Evolutionary conservation across 1,140 invertebrate species (phyloP), one percentile per base, ranked within the genome.

Genomic region (Drusus annulatus): DNA sequence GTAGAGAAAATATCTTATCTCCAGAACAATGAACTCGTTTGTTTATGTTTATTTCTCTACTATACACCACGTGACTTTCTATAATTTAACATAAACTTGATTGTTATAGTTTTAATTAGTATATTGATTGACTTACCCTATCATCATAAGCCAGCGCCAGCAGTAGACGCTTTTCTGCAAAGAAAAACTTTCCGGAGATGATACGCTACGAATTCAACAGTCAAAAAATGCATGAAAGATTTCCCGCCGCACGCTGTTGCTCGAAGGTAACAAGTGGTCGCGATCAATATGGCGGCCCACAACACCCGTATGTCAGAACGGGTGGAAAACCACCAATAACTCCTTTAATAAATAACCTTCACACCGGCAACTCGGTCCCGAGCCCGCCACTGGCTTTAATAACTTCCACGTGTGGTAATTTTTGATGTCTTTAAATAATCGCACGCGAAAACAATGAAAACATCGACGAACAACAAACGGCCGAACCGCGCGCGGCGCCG

Each of bases 251-350:
- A 78, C 60, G 78, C 71, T 80, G 79, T 76, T 80, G 71, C 79
- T 23, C 21, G 60, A n/a, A 56, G 58, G 78, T 80, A 83, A 83
- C 81, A 83, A 83, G 81, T 83, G 81, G 78, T 83, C 78, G 78
- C 71, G 78, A 50, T 36, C 80, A 81, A 81, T 77, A 79, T 79
- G 81, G 81, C 81, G 73, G 58, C 71, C 78, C 36, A 52, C 60
- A 60, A 79, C 78, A 74, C 56, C 23, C 60, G 36, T 36, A 58
- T 36, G 76, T 69, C 63, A 69, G 17, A 63, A 10, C 23, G 36
- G 3, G 28, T 8, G 23, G 8, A 15, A 21, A 23, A 65, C 21
- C 60, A 36, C 5, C 16, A 10, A 45, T 54, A 54, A 23, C 51
- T 56, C n/a, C 17, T 19, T 60, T 45, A 45, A 45, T 13, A 45